Conservation (phyloP, 1,140 invertebrate species). For the Berghia stephanieae region DNA sequence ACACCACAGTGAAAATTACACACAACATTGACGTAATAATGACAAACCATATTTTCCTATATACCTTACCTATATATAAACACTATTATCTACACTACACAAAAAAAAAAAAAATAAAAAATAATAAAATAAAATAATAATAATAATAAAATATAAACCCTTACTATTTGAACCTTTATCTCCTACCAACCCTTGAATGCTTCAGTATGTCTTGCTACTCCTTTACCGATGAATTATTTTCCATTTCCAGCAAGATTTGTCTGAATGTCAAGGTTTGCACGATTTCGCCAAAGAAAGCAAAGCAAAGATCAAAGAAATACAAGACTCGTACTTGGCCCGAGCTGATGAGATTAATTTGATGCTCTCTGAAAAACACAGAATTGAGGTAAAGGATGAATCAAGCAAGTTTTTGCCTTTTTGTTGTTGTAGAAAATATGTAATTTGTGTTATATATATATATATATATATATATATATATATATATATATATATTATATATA, state of each 20-base stretch:
- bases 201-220: neutral
- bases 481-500: neutral
- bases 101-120: neutral
- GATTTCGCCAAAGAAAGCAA: conserved; percentile 49
- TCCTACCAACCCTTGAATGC: too few relatives aligned
- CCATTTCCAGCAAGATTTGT: conserved; percentile 32
- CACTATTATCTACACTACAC: too few relatives aligned
- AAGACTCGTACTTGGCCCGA: conserved; percentile 54
- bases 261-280: conserved; percentile 53
- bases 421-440: too few relatives aligned
- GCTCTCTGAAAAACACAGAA: conserved; percentile 58
- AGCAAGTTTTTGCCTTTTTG: too few relatives aligned
- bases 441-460: too few relatives aligned
- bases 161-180: too few relatives aligned
- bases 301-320: conserved; percentile 56
- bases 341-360: conserved; percentile 60
- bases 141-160: neutral
- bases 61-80: too few relatives aligned
- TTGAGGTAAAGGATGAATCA: too few relatives aligned
- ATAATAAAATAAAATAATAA: neutral
- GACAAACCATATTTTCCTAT: too few relatives aligned
- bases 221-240: conserved; percentile 11
- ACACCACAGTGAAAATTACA: neutral
- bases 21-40: too few relatives aligned
- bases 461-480: conserved; percentile 1